These are phyloP conservation scores for Dioctria rufipes DNA, from an alignment of 2,888 invertebrate species.

Conservation along the genomic window DNA sequence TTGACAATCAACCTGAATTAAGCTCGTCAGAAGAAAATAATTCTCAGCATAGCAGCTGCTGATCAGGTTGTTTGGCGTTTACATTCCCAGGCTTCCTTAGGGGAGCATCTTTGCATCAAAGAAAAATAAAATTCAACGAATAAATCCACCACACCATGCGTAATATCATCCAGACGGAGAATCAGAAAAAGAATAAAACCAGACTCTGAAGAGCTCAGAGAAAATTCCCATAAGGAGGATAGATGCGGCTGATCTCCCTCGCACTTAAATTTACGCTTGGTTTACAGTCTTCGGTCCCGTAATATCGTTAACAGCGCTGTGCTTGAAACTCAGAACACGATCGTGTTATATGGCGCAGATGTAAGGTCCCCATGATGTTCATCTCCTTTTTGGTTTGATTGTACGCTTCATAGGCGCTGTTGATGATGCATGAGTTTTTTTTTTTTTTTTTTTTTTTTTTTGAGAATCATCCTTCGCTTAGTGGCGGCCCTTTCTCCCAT, in stretches of 20 bases:
- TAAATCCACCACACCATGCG: neutral
- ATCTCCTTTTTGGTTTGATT: constrained; percentile 7
- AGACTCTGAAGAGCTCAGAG: constrained; percentile 7
- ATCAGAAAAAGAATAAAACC: neutral
- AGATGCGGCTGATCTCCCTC: constrained; percentile 13
- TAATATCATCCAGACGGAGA: neutral
- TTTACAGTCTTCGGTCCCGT: constrained; percentile 29
- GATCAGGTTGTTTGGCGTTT: neutral
- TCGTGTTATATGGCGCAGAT: constrained; percentile 38
- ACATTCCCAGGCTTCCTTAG: neutral
- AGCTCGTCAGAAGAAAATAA: neutral
- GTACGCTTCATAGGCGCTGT: constrained; percentile 13
- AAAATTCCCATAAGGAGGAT: constrained; percentile 24
- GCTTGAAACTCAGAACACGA: neutral
- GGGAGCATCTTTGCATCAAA: neutral
- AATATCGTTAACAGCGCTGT: constrained; percentile 20
- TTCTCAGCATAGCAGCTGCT: constrained; percentile 1
- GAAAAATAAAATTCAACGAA: neutral
- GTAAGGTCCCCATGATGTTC: constrained; percentile 28
- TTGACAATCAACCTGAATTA: no score
- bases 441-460: neutral
- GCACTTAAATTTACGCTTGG: constrained; percentile 39
- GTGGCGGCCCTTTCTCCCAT: constrained; percentile 43
- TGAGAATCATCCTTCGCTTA: constrained; percentile 21
- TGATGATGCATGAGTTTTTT: neutral